phyloP scores from a whole-genome alignment of 2,113 vertebrate species.

The Etheostoma spectabile region DNA sequence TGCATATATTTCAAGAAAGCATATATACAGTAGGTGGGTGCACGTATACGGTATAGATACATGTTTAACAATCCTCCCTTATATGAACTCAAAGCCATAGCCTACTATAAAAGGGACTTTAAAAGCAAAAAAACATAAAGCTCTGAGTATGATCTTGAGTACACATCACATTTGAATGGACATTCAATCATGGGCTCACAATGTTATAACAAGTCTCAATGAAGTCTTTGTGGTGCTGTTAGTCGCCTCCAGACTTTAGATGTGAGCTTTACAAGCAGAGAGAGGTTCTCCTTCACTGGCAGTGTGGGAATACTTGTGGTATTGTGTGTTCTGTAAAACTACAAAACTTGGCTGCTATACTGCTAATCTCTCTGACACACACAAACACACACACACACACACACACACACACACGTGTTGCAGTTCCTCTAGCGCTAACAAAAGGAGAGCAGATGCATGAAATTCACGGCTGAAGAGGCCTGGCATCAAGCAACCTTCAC shows the following conservation, averaged over 20 bases:
- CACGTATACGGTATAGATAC: too few species aligned
- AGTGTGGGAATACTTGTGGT: slow-evolving; percentile 46
- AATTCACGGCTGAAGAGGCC: slow-evolving; percentile 33
- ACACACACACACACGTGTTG: slow-evolving; percentile 6
- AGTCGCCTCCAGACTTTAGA: slow-evolving; percentile 37
- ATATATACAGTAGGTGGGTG: too few species aligned
- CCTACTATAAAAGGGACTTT: too few species aligned
- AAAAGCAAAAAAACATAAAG: not conserved
- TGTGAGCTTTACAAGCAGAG: slow-evolving; percentile 60
- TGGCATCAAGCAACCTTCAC: slow-evolving; percentile 47
- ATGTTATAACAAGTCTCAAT: not conserved
- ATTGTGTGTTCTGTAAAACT: slow-evolving; percentile 57
- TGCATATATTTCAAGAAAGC: too few species aligned
- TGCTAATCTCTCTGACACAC: slow-evolving; percentile 42
- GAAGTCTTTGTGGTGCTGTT: slow-evolving; percentile 22
- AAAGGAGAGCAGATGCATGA: slow-evolving; percentile 34
- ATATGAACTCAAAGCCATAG: not conserved
- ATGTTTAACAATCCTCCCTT: too few species aligned
- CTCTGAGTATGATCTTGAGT: not conserved
- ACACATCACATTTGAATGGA: slow-evolving; percentile 3
- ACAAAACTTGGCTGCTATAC: slow-evolving; percentile 53
- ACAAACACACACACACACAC: slow-evolving; percentile 14
- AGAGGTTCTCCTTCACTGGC: slow-evolving; percentile 51
- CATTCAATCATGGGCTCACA: slow-evolving; percentile 2
- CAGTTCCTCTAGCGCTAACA: slow-evolving; percentile 12